These are phyloP conservation scores for Horisme vitalbata DNA, from an alignment of 2,888 invertebrate genomes.

Conservation along the genomic window DNA sequence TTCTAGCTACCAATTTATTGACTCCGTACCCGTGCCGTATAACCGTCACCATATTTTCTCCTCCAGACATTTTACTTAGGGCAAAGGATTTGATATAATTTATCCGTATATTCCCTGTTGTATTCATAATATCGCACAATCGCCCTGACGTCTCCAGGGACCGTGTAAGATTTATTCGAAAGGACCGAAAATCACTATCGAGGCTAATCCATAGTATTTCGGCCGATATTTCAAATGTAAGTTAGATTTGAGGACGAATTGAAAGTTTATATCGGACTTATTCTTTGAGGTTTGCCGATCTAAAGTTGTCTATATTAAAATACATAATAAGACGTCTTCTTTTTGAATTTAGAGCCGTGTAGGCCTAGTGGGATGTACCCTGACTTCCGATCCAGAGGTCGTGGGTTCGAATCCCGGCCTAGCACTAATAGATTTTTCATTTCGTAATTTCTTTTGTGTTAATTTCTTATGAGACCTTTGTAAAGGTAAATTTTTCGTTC, in stretches of 20 bases:
- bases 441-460: too few relatives aligned
- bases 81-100: slow-evolving; percentile 32
- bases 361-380: too few relatives aligned
- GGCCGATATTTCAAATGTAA: slow-evolving; percentile 18
- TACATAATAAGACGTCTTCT: too few relatives aligned
- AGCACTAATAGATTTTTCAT: too few relatives aligned
- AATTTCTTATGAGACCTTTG: too few relatives aligned
- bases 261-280: background rate
- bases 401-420: too few relatives aligned
- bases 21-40: slow-evolving; percentile 18
- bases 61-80: slow-evolving; percentile 25
- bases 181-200: slow-evolving; percentile 35
- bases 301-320: too few relatives aligned
- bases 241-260: slow-evolving; percentile 7
- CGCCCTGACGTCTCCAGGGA: slow-evolving; percentile 13
- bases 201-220: slow-evolving; percentile 9
- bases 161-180: slow-evolving; percentile 42
- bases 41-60: slow-evolving; percentile 26
- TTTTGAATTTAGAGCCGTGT: too few relatives aligned
- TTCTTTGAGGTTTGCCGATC: too few relatives aligned
- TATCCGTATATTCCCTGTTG: slow-evolving; percentile 26
- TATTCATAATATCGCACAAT: slow-evolving; percentile 30
- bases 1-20: slow-evolving; percentile 15
- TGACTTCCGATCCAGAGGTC: too few relatives aligned
- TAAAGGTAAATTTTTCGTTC: background rate